Base-by-base conservation (phyloP, 2,113 vertebrate species). In the Epinephelus lanceolatus region DNA sequence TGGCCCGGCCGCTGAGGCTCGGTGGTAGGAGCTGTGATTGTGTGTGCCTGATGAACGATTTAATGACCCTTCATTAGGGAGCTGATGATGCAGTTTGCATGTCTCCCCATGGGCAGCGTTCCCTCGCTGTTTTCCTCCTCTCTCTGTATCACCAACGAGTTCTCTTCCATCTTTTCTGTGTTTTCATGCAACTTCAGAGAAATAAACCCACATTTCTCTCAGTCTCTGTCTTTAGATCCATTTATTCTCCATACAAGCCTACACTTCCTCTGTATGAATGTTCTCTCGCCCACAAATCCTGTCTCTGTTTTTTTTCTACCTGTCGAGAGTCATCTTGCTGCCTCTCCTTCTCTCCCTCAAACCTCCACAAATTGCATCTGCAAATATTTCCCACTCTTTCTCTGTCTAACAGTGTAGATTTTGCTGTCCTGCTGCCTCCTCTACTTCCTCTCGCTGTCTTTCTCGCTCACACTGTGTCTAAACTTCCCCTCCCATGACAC, bases 21-120 rank as follows among this genome's bases (percentile, higher is more conserved):
- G 37, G 81, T 45, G 60, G 76, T 30, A 15, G 84, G 80, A 86
- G 70, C 84, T 86, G 81, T 86, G 81, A 92, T 82, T 86, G 76
- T 91, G 84, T 88, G 77, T 80, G 88, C 76, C 80, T 89, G 90
- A 89, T 84, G 82, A 91, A 86, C 76, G 25, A 71, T 85, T 92
- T 90, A 91, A 93, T 91, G 88, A 83, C 84, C 81, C 78, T 79
- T 89, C 90, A 90, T 93, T 92, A 92, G 27, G 71, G 73, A 78
- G 78, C 79, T 81, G 89, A 89, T 89, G 87, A 84, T 89, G 85
- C 85, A 71, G 86, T 82, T 76, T 87, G 86, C 84, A 80, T 80
- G 66, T 81, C 61, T 88, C 86, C 85, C 81, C 45, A n/a, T 66
- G 81, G 84, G 70, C 84, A 69, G 62, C 57, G n/a, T 79, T 86